Evolutionary conservation across 2,113 vertebrate genomes (phyloP), one percentile per base, ranked within the genome.

Genomic region (Corydoras maculifer): DNA sequence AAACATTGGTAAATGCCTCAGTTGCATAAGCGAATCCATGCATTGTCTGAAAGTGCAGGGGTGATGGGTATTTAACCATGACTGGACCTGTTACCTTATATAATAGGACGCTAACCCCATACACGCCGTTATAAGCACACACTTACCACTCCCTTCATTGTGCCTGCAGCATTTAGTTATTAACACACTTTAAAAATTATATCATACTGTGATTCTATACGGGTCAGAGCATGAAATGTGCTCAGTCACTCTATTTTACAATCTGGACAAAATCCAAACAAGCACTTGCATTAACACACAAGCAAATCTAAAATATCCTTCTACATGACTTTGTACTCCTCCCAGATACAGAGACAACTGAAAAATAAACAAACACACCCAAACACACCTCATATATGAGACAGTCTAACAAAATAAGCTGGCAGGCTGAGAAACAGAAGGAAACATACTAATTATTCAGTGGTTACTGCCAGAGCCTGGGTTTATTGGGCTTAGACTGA

Each of bases 401-500:
- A 48, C 55, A 35, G 35, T 25, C 15, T 30, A 61, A 51, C 66
- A 51, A 69, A 70, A 62, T 43, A 54, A 57, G 60, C 69, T 64
- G 60, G 10, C 15, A 3, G 15, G 32, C n/a, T 57, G 68, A 54
- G 65, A 62, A 62, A 58, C 48, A 49, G 77, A 73, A 65, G 73
- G 51, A 80, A 76, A 50, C 72, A 74, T 78, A 54, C 72, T 75
- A 62, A 78, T 83, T 65, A 79, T 79, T 79, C 70, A 58, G 65
- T 65, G 60, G 65, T n/a, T 14, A 70, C 66, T 64, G 75, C 10
- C 51, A 48, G 71, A 35, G 50, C 68, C 54, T 64, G 72, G 74
- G 77, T 83, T 86, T 74, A 84, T 82, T 80, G 82, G 64, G 64
- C 67, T 54, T 58, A 72, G 76, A 69, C 58, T 35, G 10, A 74